Percentiles rank a stretch among this genome's conserved stretches.
phyloP scores from a whole-genome alignment of 2,113 vertebrate genomes.

The Phycodurus eques region DNA sequence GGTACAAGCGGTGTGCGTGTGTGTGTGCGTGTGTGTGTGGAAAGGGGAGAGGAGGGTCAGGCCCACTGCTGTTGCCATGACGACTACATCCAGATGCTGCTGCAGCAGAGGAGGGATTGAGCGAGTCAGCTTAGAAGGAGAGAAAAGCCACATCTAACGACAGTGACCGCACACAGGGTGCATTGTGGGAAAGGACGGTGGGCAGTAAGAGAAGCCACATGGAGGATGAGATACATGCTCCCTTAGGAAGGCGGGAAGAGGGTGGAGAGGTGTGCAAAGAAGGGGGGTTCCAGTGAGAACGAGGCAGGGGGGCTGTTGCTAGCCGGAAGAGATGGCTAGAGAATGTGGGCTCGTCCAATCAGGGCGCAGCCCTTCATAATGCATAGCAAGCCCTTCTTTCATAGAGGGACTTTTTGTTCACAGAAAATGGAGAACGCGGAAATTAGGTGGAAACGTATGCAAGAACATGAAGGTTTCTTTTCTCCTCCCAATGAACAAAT shows the following conservation, averaged over 20 bases:
- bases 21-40: conserved; percentile 14
- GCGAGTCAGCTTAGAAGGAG: conserved; percentile 34
- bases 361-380: conserved; percentile 67
- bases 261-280: conserved; percentile 20
- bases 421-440: conserved; percentile 25
- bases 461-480: conserved; percentile 35
- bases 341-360: conserved; percentile 68
- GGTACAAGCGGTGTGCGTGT: conserved; percentile 32
- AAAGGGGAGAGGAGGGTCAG: conserved; percentile 45
- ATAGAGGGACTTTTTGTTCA: conserved; percentile 42
- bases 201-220: conserved; percentile 46
- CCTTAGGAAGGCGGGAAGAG: conserved; percentile 34
- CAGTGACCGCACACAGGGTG: conserved; percentile 44
- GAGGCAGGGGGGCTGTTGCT: conserved; percentile 73
- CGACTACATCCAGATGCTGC: conserved; percentile 72
- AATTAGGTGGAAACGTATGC: conserved; percentile 34
- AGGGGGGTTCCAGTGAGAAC: conserved; percentile 56
- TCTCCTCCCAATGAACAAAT: conserved; percentile 13
- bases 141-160: conserved; percentile 45
- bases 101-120: conserved; percentile 61
- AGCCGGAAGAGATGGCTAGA: conserved; percentile 73
- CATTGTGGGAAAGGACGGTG: conserved; percentile 60
- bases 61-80: conserved; percentile 66
- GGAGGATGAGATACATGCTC: conserved; percentile 49
- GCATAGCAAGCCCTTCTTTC: conserved; percentile 71